Conservation (phyloP, 2,888 invertebrate species). For the Sialis lutaria region DNA sequence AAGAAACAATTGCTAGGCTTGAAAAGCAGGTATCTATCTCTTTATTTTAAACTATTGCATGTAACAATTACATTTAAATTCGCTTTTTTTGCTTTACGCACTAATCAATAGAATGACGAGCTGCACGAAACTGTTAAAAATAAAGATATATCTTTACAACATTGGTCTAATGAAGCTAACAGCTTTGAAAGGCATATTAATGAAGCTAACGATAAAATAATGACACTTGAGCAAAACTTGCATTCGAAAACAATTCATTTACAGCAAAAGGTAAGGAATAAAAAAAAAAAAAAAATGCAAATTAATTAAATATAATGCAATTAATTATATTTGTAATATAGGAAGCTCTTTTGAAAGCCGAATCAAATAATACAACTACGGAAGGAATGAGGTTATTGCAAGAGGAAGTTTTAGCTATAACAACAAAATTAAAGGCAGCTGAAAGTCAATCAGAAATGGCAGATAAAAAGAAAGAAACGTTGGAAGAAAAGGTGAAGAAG, state of each 20-base stretch:
- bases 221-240: slow-evolving; percentile 37
- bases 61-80: too few relatives aligned
- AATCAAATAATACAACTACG: slow-evolving; percentile 11
- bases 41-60: neutral
- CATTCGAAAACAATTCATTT: slow-evolving; percentile 40
- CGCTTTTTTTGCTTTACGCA: too few relatives aligned
- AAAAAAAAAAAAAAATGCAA: neutral
- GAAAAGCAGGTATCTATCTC: slow-evolving; percentile 36
- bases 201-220: slow-evolving; percentile 39
- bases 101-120: too few relatives aligned
- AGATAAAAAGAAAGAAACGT: slow-evolving; percentile 16
- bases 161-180: neutral
- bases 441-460: slow-evolving; percentile 14
- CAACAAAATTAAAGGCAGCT: slow-evolving; percentile 18
- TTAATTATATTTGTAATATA: neutral
- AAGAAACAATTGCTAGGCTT: slow-evolving; percentile 37
- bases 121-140: neutral
- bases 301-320: neutral
- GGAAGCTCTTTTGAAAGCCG: neutral
- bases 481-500: slow-evolving; percentile 37
- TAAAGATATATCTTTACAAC: neutral
- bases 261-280: slow-evolving; percentile 36
- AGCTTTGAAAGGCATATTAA: slow-evolving; percentile 24
- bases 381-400: slow-evolving; percentile 13
- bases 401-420: slow-evolving; percentile 21